A percentile compares a stretch with the other conserved stretches of the same genome.
Evolutionary conservation across 1,140 invertebrate species (phyloP).

Genomic region (Coptotermes formosanus): DNA sequence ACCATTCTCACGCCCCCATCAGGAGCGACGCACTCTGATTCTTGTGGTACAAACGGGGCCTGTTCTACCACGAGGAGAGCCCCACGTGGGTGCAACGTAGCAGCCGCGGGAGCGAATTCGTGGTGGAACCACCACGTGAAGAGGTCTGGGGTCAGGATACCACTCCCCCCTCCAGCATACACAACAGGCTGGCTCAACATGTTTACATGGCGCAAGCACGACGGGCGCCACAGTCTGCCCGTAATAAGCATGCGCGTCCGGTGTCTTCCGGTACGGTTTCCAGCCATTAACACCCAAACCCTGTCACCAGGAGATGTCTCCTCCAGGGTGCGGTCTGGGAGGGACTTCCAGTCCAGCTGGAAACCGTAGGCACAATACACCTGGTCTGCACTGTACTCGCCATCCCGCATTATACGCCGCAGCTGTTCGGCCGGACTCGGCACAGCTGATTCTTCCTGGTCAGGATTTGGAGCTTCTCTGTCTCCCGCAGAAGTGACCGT

Average conservation of each 20-base stretch:
- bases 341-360: slow-evolving; percentile 50
- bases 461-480: neutral
- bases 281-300: slow-evolving; percentile 54
- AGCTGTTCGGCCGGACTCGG: slow-evolving; percentile 39
- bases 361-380: slow-evolving; percentile 52
- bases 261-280: slow-evolving; percentile 52
- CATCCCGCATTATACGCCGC: neutral
- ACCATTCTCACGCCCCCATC: slow-evolving; percentile 46
- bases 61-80: slow-evolving; percentile 47
- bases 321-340: slow-evolving; percentile 46
- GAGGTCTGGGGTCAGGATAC: slow-evolving; percentile 50
- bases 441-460: neutral
- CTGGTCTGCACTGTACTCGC: slow-evolving; percentile 47
- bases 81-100: slow-evolving; percentile 51
- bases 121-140: slow-evolving; percentile 56
- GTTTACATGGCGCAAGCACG: slow-evolving; percentile 52
- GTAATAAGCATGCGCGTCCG: slow-evolving; percentile 52
- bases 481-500: neutral
- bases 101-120: slow-evolving; percentile 52
- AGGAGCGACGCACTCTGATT: slow-evolving; percentile 46
- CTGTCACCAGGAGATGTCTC: slow-evolving; percentile 39
- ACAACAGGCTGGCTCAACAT: slow-evolving; percentile 56
- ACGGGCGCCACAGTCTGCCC: slow-evolving; percentile 52
- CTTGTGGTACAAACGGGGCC: slow-evolving; percentile 46
- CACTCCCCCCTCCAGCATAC: slow-evolving; percentile 54